Percentiles rank a stretch among this genome's conserved stretches.
Evolutionary conservation across 2,113 vertebrate species (phyloP).

Genomic region (Brienomyrus brachyistius): DNA sequence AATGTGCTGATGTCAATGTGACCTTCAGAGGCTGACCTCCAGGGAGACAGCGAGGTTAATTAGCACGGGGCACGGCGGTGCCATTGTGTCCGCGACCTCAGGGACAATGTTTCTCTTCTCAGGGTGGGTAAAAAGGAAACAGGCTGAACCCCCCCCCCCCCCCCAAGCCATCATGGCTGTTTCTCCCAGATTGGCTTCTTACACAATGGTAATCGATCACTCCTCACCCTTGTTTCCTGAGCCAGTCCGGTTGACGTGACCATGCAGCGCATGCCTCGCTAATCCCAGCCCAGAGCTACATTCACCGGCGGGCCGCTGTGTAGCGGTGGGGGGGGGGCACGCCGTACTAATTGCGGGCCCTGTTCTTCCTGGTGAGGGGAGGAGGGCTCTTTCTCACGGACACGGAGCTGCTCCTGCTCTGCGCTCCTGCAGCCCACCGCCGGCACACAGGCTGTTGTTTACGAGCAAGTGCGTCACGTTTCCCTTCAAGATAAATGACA

Average conservation of each 20-base stretch:
- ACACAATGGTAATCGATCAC: neutral
- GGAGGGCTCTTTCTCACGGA: neutral
- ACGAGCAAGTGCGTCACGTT: neutral
- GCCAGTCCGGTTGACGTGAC: neutral
- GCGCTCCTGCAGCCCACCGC: neutral
- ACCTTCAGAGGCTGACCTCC: neutral
- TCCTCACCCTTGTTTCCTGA: neutral
- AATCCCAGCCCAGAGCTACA: neutral
- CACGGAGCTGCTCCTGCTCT: neutral
- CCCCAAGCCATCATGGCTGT: neutral
- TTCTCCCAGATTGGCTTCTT: neutral
- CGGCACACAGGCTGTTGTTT: neutral
- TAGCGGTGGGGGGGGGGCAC: neutral
- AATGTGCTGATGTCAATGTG: neutral
- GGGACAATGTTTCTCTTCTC: neutral
- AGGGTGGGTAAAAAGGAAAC: neutral
- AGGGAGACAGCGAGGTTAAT: neutral
- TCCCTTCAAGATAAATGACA: neutral
- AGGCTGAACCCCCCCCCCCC: neutral
- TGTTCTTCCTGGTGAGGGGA: neutral
- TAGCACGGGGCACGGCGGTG: neutral
- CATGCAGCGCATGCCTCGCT: neutral
- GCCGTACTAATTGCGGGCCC: neutral
- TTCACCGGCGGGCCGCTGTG: neutral
- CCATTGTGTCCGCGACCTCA: neutral